A percentile compares a stretch with the other conserved stretches of the same genome.
phyloP scores from a whole-genome alignment of 1,140 invertebrate species.

The Contarinia nasturtii region DNA sequence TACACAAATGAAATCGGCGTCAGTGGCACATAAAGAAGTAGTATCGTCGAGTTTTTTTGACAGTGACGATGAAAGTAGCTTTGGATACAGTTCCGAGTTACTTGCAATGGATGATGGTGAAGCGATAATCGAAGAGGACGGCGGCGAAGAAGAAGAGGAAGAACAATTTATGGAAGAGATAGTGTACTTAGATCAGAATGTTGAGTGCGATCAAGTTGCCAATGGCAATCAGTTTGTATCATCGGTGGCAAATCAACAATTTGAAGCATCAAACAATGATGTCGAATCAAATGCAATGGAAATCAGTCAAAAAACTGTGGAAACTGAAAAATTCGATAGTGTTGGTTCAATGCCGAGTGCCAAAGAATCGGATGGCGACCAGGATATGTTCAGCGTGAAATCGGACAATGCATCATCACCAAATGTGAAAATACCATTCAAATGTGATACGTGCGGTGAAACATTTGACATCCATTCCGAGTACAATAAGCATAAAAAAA shows the following conservation, averaged over 20 bases:
- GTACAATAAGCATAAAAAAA: neutral
- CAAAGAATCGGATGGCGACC: no score
- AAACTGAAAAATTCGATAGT: no score
- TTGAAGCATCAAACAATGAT: neutral
- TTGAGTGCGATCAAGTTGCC: no score
- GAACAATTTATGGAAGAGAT: no score
- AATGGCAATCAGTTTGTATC: no score
- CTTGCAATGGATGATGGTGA: slow-evolving; percentile 1
- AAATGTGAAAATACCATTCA: neutral
- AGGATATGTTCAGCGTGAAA: no score
- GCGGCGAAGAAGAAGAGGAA: neutral
- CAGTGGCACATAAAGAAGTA: no score
- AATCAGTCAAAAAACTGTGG: neutral
- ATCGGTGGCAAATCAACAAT: no score
- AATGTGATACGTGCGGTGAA: neutral
- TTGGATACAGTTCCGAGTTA: slow-evolving; percentile 6
- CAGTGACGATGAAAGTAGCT: slow-evolving; percentile 5
- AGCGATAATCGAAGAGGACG: neutral
- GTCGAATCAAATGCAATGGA: neutral
- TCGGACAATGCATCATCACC: no score
- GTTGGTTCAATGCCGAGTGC: no score
- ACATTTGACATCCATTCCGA: neutral
- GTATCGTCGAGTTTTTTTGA: neutral
- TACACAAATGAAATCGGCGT: neutral
- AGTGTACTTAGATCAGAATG: no score